Conservation (phyloP, 2,797 vertebrate species). For the Lindbergichthys nudifrons region DNA sequence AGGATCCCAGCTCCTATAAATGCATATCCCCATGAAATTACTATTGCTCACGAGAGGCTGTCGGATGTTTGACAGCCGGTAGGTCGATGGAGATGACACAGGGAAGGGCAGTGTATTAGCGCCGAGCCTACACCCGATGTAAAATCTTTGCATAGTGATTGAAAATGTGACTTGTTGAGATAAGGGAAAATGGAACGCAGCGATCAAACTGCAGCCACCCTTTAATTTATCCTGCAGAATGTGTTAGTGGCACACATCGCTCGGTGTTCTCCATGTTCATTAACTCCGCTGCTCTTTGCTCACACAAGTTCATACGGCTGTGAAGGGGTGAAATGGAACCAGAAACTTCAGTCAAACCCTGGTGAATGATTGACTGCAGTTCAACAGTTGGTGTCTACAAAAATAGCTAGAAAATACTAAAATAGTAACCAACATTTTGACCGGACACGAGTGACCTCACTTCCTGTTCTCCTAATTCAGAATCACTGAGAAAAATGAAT, state of each 20-base stretch:
- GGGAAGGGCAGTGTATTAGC: slow-evolving; percentile 65
- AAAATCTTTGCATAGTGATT: slow-evolving; percentile 77
- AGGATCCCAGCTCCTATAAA: slow-evolving; percentile 62
- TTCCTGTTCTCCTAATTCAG: background rate
- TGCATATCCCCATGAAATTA: slow-evolving; percentile 65
- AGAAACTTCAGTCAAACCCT: slow-evolving; percentile 9
- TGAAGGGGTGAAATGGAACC: slow-evolving; percentile 33
- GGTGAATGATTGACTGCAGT: slow-evolving; percentile 13
- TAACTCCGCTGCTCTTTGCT: slow-evolving; percentile 72
- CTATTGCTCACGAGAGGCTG: slow-evolving; percentile 46
- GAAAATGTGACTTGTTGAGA: slow-evolving; percentile 81
- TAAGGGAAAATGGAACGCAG: slow-evolving; percentile 71
- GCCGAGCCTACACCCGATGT: slow-evolving; percentile 42
- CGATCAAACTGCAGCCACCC: slow-evolving; percentile 66
- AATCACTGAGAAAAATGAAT: slow-evolving; percentile 5
- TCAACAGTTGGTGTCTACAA: background rate
- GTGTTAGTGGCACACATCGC: slow-evolving; percentile 72
- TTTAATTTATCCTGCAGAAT: slow-evolving; percentile 71
- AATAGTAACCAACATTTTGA: background rate
- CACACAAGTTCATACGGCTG: slow-evolving; percentile 37
- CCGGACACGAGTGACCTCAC: background rate
- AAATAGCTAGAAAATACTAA: background rate
- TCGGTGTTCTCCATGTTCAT: slow-evolving; percentile 66
- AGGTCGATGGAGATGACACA: slow-evolving; percentile 66
- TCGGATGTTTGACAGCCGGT: slow-evolving; percentile 57